Base-by-base conservation (phyloP, 2,113 vertebrate genomes). In the Lycaon pictus region DNA sequence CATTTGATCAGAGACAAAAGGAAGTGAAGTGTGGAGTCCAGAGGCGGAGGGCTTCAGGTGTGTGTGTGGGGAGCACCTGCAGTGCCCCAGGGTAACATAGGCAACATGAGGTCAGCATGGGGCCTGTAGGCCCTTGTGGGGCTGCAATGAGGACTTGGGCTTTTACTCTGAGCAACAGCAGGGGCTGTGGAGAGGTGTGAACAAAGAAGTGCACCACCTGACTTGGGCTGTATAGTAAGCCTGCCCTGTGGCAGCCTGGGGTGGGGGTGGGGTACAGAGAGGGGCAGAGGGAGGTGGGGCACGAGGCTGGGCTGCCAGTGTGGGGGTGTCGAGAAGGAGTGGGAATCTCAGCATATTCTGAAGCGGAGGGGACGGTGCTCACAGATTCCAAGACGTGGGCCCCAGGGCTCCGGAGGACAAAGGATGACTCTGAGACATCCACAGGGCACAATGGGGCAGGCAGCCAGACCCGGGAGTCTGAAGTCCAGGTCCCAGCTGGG, bases 391-490 rank as follows among this genome's bases (percentile, higher is more conserved):
- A 48, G 67, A 13, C 65, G 7, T 15, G 22, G 55, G 29, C 19
- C 60, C 32, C 53, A 23, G 62, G 51, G 15, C 43, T 37, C 13
- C 29, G 15, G 35, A 63, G 11, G 11, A 22, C n/a, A 11, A 15
- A 11, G 5, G 72, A 20, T 16, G 56, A 63, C 17, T 32, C 15
- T 0, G 2, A 79, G 32, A 32, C 81, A 35, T 29, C 56, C 25
- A 9, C 1, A 0, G 6, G 35, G n/a, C 16, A 19, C 3, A 11
- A 23, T 3, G 2, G 25, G 72, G 82, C 16, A 10, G 17, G 22
- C 43, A 15, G 4, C 3, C n/a, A 13, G 58, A 29, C 4, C 3
- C 2, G 1, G 29, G 87, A 82, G 60, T 7, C 37, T 29, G 55
- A 74, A 60, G 81, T 25, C 55, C 63, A 55, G 43, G n/a, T 51